phyloP scores from a whole-genome alignment of 2,113 vertebrate species.

The Megaptera novaeangliae region DNA sequence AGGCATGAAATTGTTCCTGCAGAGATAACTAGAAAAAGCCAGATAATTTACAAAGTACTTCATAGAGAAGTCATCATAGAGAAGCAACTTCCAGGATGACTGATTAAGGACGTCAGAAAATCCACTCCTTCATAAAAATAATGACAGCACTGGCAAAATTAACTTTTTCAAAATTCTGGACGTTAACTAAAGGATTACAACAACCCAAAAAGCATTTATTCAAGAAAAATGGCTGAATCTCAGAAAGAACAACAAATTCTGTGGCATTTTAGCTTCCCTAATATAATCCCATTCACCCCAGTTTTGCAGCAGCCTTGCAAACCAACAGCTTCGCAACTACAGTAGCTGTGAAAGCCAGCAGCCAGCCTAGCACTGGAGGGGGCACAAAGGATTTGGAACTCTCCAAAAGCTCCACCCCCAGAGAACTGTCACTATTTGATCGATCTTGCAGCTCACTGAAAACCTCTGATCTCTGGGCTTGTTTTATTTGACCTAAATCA shows the following conservation, averaged over 20 bases:
- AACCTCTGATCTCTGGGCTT: neutral
- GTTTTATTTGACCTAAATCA: neutral
- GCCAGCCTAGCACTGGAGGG: neutral
- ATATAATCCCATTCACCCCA: neutral
- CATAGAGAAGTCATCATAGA: neutral
- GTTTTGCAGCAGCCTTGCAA: neutral
- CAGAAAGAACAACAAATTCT: neutral
- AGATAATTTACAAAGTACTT: constrained; percentile 31
- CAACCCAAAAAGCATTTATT: neutral
- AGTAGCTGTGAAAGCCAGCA: neutral
- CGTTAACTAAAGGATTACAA: neutral
- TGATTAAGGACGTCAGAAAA: neutral
- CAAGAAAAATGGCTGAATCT: neutral
- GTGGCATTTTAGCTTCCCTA: neutral
- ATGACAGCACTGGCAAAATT: neutral
- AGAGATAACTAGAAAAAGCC: constrained; percentile 9
- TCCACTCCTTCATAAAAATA: constrained; percentile 11
- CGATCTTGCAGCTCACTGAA: neutral
- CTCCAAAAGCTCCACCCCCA: neutral
- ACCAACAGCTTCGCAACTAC: neutral
- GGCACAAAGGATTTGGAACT: neutral
- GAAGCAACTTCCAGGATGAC: neutral
- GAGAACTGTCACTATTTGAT: neutral
- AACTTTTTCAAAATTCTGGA: neutral
- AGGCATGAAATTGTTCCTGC: neutral